phyloP scores from a whole-genome alignment of 2,797 vertebrate species.

The Ctenosaura bakeri region DNA sequence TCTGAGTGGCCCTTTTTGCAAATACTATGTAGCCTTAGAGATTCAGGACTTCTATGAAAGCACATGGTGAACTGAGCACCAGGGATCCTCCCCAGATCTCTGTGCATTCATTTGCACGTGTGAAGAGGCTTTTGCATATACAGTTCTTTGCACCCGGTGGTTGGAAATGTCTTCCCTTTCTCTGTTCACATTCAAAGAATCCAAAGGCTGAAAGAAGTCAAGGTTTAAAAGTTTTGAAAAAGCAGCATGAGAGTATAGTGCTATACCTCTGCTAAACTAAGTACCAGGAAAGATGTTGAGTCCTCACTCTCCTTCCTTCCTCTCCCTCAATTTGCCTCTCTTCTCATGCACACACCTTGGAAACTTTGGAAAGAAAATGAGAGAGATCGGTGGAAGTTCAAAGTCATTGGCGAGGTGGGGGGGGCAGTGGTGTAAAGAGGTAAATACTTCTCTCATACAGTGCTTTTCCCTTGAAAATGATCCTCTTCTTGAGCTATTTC shows the following conservation, averaged over 20 bases:
- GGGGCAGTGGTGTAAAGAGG: neutral
- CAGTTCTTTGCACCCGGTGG: neutral
- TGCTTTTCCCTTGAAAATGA: neutral
- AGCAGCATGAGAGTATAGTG: neutral
- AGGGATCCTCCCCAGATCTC: neutral
- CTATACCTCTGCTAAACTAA: neutral
- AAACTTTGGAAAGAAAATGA: neutral
- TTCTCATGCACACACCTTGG: neutral
- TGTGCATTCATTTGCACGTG: neutral
- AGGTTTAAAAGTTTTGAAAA: neutral
- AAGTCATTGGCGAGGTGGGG: neutral
- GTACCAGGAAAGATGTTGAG: neutral
- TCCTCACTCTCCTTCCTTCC: neutral
- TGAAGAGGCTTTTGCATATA: neutral
- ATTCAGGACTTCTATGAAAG: neutral
- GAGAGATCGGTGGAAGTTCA: neutral
- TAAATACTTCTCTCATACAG: neutral
- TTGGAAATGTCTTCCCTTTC: neutral
- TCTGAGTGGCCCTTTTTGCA: neutral
- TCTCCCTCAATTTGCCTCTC: neutral
- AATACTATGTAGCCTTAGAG: neutral
- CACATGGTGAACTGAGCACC: neutral
- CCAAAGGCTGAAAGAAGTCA: neutral
- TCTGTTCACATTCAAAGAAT: neutral
- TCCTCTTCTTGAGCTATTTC: neutral